A percentile compares a stretch with the other conserved stretches of the same genome.
These are phyloP conservation scores for Phaethornis superciliosus DNA, from an alignment of 2,113 vertebrate species.

Conservation along the genomic window DNA sequence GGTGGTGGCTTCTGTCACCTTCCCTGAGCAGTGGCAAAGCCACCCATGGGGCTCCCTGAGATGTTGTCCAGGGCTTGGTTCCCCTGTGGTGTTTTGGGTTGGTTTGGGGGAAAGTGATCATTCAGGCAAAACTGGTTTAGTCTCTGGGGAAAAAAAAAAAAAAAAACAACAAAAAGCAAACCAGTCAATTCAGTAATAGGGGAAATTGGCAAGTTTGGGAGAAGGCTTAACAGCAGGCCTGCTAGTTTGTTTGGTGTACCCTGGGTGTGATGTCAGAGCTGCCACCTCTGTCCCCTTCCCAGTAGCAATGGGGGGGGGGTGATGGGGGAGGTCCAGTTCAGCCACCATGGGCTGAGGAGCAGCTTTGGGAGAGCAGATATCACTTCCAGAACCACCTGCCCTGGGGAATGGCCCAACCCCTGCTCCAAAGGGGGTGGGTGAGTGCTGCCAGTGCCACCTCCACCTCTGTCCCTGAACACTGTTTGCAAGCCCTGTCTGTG, in stretches of 20 bases:
- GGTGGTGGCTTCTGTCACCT: background rate
- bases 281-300: background rate
- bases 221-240: background rate
- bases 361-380: background rate
- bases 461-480: background rate
- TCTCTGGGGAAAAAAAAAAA: background rate
- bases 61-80: background rate
- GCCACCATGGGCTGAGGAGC: background rate
- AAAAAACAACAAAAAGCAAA: too few relatives aligned
- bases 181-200: background rate
- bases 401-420: accelerated
- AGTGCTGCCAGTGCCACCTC: background rate
- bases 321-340: background rate
- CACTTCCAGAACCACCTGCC: background rate
- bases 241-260: background rate
- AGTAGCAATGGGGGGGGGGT: background rate
- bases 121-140: background rate
- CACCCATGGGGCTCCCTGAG: background rate
- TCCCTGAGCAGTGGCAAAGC: background rate
- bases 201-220: accelerated
- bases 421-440: background rate
- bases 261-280: background rate
- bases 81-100: accelerated
- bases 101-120: accelerated
- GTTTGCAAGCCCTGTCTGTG: background rate